Evolutionary conservation across 2,113 vertebrate genomes (phyloP), one percentile per base, ranked within the genome.

Genomic region (Ciconia stormi): DNA sequence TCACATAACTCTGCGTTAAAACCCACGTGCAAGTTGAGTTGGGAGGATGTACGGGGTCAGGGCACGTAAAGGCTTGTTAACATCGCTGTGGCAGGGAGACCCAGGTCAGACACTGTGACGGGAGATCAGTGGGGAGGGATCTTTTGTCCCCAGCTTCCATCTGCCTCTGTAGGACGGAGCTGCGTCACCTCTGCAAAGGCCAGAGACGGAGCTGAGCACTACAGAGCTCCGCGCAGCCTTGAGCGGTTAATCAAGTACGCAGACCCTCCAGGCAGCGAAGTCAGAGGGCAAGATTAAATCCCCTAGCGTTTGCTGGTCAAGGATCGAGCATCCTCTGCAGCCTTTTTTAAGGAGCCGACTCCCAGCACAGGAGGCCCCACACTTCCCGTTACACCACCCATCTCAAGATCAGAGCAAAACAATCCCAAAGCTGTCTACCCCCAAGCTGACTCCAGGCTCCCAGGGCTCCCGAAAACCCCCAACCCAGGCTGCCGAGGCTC

Each of bases 351-450:
- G n/a, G 32, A 49, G 38, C 32, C 18, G 30, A 26, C 10, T 25
- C 25, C 8, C 79, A 23, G 20, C 5, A 4, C 2, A 0, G 23
- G 44, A 74, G 8, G 34, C 17, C 20, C 10, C n/a, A 22, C 2
- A 0, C 10, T 3, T 30, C 72, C 65, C 4, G 0, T 17, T 20
- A 20, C 49, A 30, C 2, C 5, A 1, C 10, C 63, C 13, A 18
- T 1, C 49, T 22, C 36, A 19, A 62, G 5, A 61, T 7, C 11
- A 18, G 47, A n/a, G 16, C 40, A 49, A 49, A 73, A 23, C 5
- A 13, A 67, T 2, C 65, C 72, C 62, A 42, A 19, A 58, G 9
- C 10, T 2, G 0, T 22, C 53, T 4, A 34, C 7, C 29, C 23
- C 38, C 1, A 2, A 15, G 25, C 38, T 9, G 23, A 34, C 6